Evolutionary conservation across 2,113 vertebrate species (phyloP).

Genomic region (Petaurus breviceps): DNA sequence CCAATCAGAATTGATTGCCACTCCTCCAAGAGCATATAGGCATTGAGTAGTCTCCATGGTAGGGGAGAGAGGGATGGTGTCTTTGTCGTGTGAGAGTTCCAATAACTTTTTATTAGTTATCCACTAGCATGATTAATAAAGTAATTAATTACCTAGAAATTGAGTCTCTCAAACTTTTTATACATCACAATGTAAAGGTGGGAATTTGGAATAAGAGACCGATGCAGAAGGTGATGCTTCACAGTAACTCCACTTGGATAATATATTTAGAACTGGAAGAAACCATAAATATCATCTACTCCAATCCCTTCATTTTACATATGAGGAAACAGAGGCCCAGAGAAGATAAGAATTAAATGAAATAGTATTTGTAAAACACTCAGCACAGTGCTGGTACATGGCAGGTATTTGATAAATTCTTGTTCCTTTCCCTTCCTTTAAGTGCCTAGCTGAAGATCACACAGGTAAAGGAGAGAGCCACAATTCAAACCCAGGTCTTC

Average conservation of each 20-base stretch:
- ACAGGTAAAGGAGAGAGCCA: not conserved
- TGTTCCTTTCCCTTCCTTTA: not conserved
- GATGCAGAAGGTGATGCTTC: not conserved
- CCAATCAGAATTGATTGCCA: too few relatives aligned
- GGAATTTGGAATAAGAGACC: not conserved
- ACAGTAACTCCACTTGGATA: not conserved
- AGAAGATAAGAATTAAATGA: not conserved
- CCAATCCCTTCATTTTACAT: not conserved
- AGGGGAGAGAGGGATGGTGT: too few relatives aligned
- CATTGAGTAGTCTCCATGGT: too few relatives aligned
- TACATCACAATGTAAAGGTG: too few relatives aligned
- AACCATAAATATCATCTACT: not conserved
- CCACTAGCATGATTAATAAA: too few relatives aligned
- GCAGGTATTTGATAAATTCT: not conserved
- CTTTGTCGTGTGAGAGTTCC: not conserved
- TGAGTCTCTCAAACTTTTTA: too few relatives aligned
- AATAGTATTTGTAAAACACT: not conserved
- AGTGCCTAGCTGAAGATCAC: not conserved
- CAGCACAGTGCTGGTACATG: not conserved
- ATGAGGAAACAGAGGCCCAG: not conserved
- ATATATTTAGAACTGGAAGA: not conserved
- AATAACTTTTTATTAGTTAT: too few relatives aligned
- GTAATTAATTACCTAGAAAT: too few relatives aligned
- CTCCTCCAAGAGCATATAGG: too few relatives aligned
- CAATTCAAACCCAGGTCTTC: not conserved